Conservation (phyloP, 2,797 vertebrate species). For the Anolis apletophallus region DNA sequence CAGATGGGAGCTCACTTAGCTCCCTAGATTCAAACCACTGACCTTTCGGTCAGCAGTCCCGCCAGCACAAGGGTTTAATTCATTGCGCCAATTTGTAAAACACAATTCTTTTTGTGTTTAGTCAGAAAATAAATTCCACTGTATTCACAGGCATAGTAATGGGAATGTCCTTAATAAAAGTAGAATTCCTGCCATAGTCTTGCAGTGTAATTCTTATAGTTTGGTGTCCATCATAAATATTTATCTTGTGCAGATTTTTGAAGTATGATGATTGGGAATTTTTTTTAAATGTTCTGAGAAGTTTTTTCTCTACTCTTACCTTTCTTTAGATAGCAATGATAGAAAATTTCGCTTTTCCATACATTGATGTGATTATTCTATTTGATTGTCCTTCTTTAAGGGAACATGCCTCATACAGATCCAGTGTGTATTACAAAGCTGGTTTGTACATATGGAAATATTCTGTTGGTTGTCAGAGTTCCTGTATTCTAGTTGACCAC, state of each 20-base stretch:
- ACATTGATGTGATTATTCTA: not conserved
- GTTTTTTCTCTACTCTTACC: not conserved
- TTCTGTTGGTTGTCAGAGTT: constrained; percentile 19
- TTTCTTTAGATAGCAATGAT: no score
- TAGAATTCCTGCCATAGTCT: not conserved
- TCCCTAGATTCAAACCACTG: no score
- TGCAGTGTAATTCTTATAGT: not conserved
- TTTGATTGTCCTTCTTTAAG: not conserved
- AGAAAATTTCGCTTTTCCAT: not conserved
- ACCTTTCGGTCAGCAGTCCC: no score
- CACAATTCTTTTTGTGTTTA: not conserved
- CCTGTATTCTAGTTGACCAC: constrained; percentile 11
- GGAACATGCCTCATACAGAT: not conserved
- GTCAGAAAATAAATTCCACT: not conserved
- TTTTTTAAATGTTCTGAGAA: no score
- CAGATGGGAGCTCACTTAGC: no score
- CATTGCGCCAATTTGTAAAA: not conserved
- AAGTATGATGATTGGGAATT: not conserved
- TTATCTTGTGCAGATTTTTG: constrained; percentile 1
- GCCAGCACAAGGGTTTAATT: no score
- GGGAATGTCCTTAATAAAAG: not conserved
- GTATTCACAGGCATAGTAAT: not conserved
- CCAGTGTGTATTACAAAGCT: not conserved
- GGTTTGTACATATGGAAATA: not conserved
- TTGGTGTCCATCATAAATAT: not conserved